Evolutionary conservation across 2,888 invertebrate genomes (phyloP).

Genomic region (Dione vanillae): DNA sequence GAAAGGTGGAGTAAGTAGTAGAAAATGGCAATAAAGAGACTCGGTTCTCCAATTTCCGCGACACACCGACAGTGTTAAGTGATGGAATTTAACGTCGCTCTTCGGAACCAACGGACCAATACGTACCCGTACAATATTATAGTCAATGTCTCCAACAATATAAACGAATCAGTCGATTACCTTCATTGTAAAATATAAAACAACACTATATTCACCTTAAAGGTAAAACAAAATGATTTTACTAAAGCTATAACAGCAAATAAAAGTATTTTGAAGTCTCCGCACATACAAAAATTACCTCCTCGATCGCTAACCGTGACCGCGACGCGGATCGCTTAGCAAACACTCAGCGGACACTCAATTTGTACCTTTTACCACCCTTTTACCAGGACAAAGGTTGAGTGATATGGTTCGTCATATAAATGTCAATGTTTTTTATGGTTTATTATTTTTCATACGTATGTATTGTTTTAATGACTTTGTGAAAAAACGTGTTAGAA

Average conservation of each 20-base stretch:
- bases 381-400: constrained; percentile 54
- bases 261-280: constrained; percentile 44
- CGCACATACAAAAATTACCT: constrained; percentile 50
- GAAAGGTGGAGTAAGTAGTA: too few species aligned
- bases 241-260: constrained; percentile 36
- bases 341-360: constrained; percentile 63
- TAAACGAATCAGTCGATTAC: neutral
- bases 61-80: too few species aligned
- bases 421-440: constrained; percentile 4
- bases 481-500: neutral
- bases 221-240: constrained; percentile 33
- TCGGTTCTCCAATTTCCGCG: too few species aligned
- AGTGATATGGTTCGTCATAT: constrained; percentile 25
- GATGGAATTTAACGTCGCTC: too few species aligned
- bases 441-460: constrained; percentile 4
- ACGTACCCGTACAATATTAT: too few species aligned
- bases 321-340: constrained; percentile 56
- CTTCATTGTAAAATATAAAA: neutral
- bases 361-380: constrained; percentile 64
- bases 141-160: neutral
- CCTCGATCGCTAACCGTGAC: constrained; percentile 53
- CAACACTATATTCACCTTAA: neutral
- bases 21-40: too few species aligned
- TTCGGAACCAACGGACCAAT: too few species aligned
- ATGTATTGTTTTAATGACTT: neutral